Evolutionary conservation across 2,797 vertebrate species (phyloP).

Genomic region (Diplodus sargus): DNA sequence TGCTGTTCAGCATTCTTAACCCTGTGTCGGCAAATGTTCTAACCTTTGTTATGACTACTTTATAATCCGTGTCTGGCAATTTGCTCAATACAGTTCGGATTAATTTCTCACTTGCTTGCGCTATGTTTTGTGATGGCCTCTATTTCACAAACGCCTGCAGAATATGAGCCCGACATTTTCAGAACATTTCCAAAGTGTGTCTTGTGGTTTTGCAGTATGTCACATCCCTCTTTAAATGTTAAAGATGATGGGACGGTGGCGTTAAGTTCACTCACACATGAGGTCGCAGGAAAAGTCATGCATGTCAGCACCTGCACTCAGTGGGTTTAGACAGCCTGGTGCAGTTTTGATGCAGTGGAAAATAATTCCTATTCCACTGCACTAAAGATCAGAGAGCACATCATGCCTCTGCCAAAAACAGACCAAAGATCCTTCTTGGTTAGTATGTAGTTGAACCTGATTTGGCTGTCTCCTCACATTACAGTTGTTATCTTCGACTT

Average conservation of each 20-base stretch:
- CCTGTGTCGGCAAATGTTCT: constrained; percentile 16
- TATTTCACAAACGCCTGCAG: neutral
- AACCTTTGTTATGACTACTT: constrained; percentile 42
- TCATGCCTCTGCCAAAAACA: constrained; percentile 9
- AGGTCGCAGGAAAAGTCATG: neutral
- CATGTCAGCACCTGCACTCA: constrained; percentile 14
- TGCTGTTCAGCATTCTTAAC: constrained; percentile 19
- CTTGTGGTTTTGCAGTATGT: constrained; percentile 23
- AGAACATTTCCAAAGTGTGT: neutral
- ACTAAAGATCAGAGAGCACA: constrained; percentile 9
- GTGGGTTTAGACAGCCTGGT: neutral
- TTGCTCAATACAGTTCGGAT: constrained; percentile 1
- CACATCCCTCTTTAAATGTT: constrained; percentile 26
- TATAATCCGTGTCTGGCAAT: constrained; percentile 42
- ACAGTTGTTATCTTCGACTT: neutral
- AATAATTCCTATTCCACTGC: constrained; percentile 18
- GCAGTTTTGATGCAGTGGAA: constrained; percentile 5
- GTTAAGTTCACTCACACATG: neutral
- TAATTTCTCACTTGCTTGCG: constrained; percentile 10
- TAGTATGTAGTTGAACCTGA: neutral
- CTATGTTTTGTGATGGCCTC: constrained; percentile 1
- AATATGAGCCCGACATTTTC: constrained; percentile 10
- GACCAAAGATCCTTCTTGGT: neutral
- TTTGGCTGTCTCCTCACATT: constrained; percentile 10
- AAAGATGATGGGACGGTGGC: neutral